Percentiles rank a stretch among this genome's conserved stretches.
Conservation (phyloP, 2,113 vertebrate species). For the Hipposideros armiger region DNA sequence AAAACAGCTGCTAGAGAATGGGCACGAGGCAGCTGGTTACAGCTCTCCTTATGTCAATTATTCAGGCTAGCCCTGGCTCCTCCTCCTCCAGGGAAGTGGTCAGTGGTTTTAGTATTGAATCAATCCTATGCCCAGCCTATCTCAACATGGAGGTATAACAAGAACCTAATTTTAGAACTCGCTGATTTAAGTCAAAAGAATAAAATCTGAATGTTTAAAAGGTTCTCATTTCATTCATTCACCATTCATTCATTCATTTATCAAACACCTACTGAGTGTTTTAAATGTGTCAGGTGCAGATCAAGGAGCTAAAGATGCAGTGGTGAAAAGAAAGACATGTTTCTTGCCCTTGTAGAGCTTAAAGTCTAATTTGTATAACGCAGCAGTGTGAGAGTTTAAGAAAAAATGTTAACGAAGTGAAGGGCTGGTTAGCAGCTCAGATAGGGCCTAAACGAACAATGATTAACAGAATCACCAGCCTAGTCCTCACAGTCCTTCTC, state of each 20-base stretch:
- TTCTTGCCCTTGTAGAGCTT: background rate
- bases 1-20: background rate
- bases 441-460: background rate
- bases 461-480: background rate
- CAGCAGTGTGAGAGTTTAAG: background rate
- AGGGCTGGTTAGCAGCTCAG: background rate
- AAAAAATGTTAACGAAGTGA: background rate
- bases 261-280: background rate
- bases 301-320: background rate
- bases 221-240: background rate
- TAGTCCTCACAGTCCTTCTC: background rate
- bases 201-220: background rate
- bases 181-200: background rate
- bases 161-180: background rate
- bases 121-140: background rate
- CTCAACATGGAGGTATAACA: background rate
- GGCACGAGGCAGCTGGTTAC: background rate
- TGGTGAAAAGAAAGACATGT: background rate
- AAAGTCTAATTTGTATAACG: background rate
- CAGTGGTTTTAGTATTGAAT: background rate
- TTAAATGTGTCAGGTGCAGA: background rate
- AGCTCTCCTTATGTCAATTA: background rate
- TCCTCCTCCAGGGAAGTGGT: background rate
- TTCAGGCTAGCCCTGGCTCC: background rate
- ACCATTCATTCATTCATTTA: background rate